These are phyloP conservation scores for Onychomys arenicola DNA, from an alignment of 2,797 vertebrate genomes.

Conservation along the genomic window DNA sequence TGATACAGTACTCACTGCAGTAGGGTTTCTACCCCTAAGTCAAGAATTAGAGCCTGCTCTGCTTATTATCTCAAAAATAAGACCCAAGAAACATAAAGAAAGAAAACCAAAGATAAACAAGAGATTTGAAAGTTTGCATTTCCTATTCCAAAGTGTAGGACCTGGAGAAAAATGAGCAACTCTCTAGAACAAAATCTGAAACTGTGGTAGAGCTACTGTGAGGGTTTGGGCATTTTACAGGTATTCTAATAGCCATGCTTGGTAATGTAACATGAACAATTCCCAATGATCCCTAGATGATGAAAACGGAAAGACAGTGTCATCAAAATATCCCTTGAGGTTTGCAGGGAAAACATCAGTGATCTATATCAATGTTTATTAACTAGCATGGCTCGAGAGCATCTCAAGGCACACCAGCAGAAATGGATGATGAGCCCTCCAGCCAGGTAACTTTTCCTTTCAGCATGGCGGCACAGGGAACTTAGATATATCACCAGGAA, in stretches of 20 bases:
- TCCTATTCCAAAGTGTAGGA: not conserved
- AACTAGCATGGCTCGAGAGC: not conserved
- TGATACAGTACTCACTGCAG: rapidly evolving
- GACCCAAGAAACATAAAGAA: not conserved
- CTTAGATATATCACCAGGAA: not conserved
- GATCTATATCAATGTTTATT: not conserved
- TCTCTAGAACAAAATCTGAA: not conserved
- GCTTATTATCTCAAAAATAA: not conserved
- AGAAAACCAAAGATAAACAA: not conserved
- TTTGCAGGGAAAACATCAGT: not conserved
- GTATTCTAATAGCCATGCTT: not conserved
- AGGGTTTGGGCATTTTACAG: not conserved
- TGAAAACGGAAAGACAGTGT: not conserved
- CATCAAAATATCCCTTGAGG: constrained; percentile 1
- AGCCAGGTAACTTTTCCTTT: not conserved
- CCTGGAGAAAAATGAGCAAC: not conserved
- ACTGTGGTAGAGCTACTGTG: not conserved
- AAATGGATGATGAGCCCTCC: not conserved
- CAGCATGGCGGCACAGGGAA: not conserved
- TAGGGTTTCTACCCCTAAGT: not conserved
- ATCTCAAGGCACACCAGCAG: not conserved
- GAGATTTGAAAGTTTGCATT: not conserved
- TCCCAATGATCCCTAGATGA: not conserved
- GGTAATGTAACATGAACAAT: not conserved
- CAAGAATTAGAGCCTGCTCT: not conserved